A percentile compares a stretch with the other conserved stretches of the same genome.
These are phyloP conservation scores for Tauraco hartlaubi DNA, from an alignment of 2,797 vertebrate species.

Conservation along the genomic window DNA sequence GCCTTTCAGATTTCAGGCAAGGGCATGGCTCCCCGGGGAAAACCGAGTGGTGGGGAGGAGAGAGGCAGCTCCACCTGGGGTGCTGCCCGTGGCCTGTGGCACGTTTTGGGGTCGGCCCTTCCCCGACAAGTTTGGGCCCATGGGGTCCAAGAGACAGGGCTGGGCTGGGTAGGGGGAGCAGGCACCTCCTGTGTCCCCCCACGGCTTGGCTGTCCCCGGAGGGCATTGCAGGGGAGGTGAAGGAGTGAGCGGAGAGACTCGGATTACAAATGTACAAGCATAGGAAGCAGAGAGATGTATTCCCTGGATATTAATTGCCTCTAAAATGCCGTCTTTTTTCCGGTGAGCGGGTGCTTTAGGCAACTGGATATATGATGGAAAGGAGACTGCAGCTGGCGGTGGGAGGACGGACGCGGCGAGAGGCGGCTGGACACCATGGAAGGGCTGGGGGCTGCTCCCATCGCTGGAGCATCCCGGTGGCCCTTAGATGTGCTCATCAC, in stretches of 20 bases:
- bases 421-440: fast-evolving
- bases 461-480: fast-evolving
- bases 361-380: conserved; percentile 8
- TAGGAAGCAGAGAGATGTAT: conserved; percentile 35
- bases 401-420: fast-evolving
- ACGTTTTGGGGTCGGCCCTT: neutral
- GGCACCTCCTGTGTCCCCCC: fast-evolving
- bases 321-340: conserved; percentile 29
- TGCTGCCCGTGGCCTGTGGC: neutral
- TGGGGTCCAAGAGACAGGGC: fast-evolving
- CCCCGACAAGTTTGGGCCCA: fast-evolving
- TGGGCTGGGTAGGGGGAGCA: neutral
- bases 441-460: neutral
- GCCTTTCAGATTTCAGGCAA: conserved; percentile 2
- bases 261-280: conserved; percentile 47
- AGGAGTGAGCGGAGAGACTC: neutral
- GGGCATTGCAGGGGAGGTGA: conserved; percentile 4
- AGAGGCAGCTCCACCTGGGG: neutral
- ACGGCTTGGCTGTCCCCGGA: neutral
- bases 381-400: neutral
- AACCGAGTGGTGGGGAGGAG: fast-evolving
- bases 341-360: neutral
- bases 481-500: neutral
- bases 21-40: neutral
- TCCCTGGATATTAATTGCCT: conserved; percentile 58